These are phyloP conservation scores for Nebria brevicollis DNA, from an alignment of 2,888 invertebrate genomes.

Conservation along the genomic window DNA sequence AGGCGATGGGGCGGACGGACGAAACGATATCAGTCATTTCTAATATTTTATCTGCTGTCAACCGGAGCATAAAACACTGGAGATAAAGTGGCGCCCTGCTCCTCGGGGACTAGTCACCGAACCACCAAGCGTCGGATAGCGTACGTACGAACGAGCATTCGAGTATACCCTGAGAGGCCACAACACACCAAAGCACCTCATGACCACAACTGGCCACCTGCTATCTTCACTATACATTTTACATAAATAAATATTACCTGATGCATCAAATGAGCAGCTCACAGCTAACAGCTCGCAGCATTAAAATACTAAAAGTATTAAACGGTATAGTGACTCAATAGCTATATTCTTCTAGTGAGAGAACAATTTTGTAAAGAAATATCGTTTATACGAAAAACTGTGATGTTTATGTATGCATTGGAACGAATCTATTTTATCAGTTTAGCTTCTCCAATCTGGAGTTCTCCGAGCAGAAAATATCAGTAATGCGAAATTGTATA, in stretches of 20 bases:
- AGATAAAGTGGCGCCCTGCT: conserved; percentile 63
- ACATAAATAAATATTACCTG: background rate
- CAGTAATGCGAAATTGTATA: too few relatives aligned
- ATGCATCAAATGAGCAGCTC: too few relatives aligned
- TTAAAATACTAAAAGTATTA: too few relatives aligned
- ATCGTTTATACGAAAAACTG: too few relatives aligned
- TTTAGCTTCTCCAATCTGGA: too few relatives aligned
- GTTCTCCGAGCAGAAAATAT: too few relatives aligned
- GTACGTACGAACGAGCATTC: background rate
- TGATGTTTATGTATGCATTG: too few relatives aligned
- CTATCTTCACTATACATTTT: background rate
- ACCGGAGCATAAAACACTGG: conserved; percentile 63
- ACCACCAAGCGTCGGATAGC: conserved; percentile 30
- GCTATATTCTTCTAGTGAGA: too few relatives aligned
- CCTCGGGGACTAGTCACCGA: conserved; percentile 57
- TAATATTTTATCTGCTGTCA: conserved; percentile 65
- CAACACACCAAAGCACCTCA: background rate
- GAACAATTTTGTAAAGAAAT: too few relatives aligned
- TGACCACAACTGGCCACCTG: conserved; percentile 1
- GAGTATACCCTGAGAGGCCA: conserved; percentile 4
- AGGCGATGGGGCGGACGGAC: conserved; percentile 23
- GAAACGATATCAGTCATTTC: conserved; percentile 61
- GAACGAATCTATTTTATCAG: too few relatives aligned
- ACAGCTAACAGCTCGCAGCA: too few relatives aligned
- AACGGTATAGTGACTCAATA: too few relatives aligned